phyloP scores from a whole-genome alignment of 2,113 vertebrate species.

The Plotosus lineatus region DNA sequence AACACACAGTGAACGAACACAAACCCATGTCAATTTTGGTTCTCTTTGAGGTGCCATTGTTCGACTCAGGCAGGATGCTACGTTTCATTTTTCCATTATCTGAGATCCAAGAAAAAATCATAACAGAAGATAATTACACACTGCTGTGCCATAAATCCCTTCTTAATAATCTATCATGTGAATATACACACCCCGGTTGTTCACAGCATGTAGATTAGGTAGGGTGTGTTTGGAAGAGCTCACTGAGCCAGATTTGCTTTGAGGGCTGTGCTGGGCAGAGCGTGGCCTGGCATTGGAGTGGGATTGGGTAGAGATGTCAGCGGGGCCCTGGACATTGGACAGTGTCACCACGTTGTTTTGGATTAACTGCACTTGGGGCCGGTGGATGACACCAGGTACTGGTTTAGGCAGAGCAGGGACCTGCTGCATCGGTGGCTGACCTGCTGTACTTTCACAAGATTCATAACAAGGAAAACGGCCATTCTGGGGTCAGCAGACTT shows the following conservation, averaged over 20 bases:
- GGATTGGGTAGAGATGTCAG: constrained; percentile 57
- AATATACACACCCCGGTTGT: constrained; percentile 27
- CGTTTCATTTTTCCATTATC: constrained; percentile 70
- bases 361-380: constrained; percentile 68
- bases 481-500: neutral
- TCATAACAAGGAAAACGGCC: neutral
- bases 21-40: constrained; percentile 63
- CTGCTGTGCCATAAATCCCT: neutral
- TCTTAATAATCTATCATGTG: neutral
- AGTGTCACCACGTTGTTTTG: constrained; percentile 67
- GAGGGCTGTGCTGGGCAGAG: constrained; percentile 42
- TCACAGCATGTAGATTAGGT: constrained; percentile 13
- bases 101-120: constrained; percentile 34
- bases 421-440: constrained; percentile 58
- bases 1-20: neutral
- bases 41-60: constrained; percentile 69
- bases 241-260: constrained; percentile 4
- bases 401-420: constrained; percentile 57
- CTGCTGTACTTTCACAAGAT: constrained; percentile 19
- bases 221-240: constrained; percentile 7
- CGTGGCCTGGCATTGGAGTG: constrained; percentile 40
- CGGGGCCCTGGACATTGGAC: constrained; percentile 65
- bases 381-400: constrained; percentile 60
- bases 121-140: neutral
- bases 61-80: constrained; percentile 62